Conservation (phyloP, 2,888 invertebrate genomes). For the Dryobotodes eremita region DNA sequence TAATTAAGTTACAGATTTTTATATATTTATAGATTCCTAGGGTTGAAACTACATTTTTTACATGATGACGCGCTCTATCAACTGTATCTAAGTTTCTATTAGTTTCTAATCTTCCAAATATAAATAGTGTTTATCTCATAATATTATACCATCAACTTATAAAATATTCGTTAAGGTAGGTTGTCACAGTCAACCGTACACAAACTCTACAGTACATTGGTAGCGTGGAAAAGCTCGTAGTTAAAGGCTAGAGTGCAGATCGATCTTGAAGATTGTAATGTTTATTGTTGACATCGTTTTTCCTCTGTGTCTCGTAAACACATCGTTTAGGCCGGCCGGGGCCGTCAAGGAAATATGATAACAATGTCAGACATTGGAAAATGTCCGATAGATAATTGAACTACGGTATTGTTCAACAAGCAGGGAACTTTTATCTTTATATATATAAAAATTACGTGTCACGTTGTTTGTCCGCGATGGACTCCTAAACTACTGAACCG, state of each 20-base stretch:
- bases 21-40: too few species aligned
- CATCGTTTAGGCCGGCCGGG: constrained; percentile 20
- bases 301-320: constrained; percentile 30
- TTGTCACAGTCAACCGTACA: not conserved
- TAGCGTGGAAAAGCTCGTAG: not conserved
- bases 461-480: too few species aligned
- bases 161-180: not conserved
- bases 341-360: constrained; percentile 31
- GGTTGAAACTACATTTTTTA: not conserved
- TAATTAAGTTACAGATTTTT: too few species aligned
- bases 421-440: too few species aligned
- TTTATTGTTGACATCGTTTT: constrained; percentile 25
- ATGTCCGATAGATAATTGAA: constrained; percentile 6
- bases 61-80: not conserved
- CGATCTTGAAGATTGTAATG: constrained; percentile 27
- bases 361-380: constrained; percentile 22
- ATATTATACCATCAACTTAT: not conserved
- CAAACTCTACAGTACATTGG: not conserved
- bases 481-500: too few species aligned
- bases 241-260: constrained; percentile 18
- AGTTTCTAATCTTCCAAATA: not conserved
- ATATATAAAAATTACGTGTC: too few species aligned
- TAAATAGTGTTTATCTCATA: not conserved
- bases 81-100: not conserved
- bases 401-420: not conserved